phyloP scores from a whole-genome alignment of 2,113 vertebrate genomes.

The Melanocharis versteri region DNA sequence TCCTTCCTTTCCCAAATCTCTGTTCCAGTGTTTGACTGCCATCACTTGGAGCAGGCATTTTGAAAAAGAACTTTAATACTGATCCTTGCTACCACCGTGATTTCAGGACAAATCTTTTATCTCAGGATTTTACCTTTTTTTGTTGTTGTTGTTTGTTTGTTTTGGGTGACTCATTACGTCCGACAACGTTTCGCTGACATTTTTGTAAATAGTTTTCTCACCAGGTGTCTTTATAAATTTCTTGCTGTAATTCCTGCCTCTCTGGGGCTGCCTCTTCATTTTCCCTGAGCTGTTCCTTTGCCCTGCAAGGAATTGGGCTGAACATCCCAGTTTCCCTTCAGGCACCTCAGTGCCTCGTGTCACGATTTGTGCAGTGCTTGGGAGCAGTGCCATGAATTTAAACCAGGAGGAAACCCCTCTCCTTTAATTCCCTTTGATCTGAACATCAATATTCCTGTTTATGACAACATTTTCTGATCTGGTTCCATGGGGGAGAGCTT shows the following conservation, averaged over 20 bases:
- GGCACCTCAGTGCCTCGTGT: fast-evolving
- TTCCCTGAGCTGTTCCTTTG: background rate
- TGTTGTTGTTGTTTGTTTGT: background rate
- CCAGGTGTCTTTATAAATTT: background rate
- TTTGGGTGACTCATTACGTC: background rate
- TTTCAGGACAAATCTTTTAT: background rate
- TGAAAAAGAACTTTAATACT: background rate
- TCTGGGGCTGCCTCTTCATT: background rate
- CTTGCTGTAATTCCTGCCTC: background rate
- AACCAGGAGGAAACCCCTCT: background rate
- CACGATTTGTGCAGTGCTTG: fast-evolving
- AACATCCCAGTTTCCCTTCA: background rate
- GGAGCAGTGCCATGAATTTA: background rate
- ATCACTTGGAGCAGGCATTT: background rate
- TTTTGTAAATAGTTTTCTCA: background rate
- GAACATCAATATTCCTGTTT: background rate
- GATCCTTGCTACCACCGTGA: background rate
- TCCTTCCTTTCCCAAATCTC: background rate
- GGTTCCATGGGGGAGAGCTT: background rate
- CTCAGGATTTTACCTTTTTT: background rate
- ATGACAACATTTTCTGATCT: background rate
- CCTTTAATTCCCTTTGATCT: background rate
- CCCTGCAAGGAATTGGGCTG: background rate
- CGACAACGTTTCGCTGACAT: background rate
- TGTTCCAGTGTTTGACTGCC: background rate